phyloP scores from a whole-genome alignment of 1,140 invertebrate genomes.

The Diuraphis noxia region DNA sequence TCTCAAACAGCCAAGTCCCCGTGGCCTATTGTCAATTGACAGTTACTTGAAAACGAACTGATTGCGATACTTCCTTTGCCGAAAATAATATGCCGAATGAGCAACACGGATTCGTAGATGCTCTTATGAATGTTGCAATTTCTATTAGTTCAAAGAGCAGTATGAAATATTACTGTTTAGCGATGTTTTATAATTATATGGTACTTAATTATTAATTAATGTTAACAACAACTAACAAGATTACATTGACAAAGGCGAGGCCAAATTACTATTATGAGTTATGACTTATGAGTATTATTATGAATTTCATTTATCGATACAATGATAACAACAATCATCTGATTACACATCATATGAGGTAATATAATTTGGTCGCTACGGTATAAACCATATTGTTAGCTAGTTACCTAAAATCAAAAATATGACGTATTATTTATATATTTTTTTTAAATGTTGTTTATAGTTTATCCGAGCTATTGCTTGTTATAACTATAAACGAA shows the following conservation, averaged over 20 bases:
- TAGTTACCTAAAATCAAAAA: slow-evolving; percentile 4
- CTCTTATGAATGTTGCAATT: not conserved
- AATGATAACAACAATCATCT: not conserved
- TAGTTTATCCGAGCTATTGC: no score
- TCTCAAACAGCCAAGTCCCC: not conserved
- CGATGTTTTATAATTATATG: not conserved
- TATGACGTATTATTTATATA: not conserved
- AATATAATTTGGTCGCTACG: not conserved
- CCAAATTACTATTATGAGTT: no score
- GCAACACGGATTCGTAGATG: not conserved
- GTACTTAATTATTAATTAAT: not conserved
- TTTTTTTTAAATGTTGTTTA: not conserved
- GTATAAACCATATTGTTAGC: not conserved
- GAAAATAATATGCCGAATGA: no score
- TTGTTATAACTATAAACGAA: no score
- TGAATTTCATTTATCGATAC: not conserved
- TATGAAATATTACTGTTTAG: not conserved
- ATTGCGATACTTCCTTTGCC: no score
- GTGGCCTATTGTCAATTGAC: not conserved
- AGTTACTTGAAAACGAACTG: not conserved
- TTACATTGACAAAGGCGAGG: not conserved
- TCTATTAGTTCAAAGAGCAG: not conserved
- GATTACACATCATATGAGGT: not conserved
- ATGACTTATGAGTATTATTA: no score
- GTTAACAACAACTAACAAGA: not conserved